These are phyloP conservation scores for Actenoides hombroni DNA, from an alignment of 2,113 vertebrate species.

Conservation along the genomic window DNA sequence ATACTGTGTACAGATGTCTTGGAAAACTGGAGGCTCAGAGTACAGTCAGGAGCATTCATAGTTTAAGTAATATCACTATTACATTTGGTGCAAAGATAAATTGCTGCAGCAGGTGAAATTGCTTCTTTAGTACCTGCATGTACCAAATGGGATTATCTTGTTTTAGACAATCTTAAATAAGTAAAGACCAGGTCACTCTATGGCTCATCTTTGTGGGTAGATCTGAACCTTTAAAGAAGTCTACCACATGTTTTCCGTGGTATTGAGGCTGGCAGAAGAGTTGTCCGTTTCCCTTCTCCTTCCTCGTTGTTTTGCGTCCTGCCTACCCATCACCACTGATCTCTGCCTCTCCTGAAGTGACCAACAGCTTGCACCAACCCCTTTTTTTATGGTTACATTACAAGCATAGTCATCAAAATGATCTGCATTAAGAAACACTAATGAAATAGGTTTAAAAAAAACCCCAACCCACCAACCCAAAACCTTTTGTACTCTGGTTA, in stretches of 20 bases:
- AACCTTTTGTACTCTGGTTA: not conserved
- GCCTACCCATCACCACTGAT: not conserved
- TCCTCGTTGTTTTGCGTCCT: not conserved
- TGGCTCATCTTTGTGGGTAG: not conserved
- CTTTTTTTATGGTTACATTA: not conserved
- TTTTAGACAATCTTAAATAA: not conserved
- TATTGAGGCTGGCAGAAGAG: not conserved
- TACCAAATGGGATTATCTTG: fast-evolving
- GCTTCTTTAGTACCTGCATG: not conserved
- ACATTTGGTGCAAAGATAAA: not conserved
- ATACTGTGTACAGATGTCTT: not conserved
- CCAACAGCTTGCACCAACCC: not conserved
- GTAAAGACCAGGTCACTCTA: not conserved
- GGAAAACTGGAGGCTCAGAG: not conserved
- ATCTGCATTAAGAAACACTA: not conserved
- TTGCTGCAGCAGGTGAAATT: not conserved
- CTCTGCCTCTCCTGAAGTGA: not conserved
- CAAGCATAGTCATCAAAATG: not conserved
- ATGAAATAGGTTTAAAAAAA: not conserved
- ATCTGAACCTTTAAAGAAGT: not conserved
- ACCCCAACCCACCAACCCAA: not conserved
- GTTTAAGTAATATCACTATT: not conserved
- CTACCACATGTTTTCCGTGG: not conserved
- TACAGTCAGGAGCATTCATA: not conserved
- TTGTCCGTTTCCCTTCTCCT: not conserved